Base-by-base conservation (phyloP, 2,888 invertebrate species). In the Sarcophaga caerulescens region DNA sequence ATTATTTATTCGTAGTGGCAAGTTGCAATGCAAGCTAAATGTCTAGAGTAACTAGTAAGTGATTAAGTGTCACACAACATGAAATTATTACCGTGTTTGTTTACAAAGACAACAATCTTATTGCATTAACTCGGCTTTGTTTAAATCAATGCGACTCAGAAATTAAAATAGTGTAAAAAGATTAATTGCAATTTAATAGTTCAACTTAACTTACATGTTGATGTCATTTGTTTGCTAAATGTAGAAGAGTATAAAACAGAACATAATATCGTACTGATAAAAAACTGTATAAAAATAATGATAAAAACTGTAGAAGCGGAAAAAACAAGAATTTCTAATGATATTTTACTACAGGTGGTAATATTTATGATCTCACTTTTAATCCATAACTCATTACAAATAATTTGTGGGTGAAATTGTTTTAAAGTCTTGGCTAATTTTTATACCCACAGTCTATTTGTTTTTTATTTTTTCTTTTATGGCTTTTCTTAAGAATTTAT, bases 181-280 rank as follows among this genome's bases (percentile, higher is more conserved):
- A 86, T 81, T 84, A 84, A 84, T 84, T 84, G 81, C 69, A 78
- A 66, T 84, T 86, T 81, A 86, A 84, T 78, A 52, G 80, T 47
- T 73, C 52, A 77, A 60, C 78, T 86, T 78, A 75, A 71, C 69
- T 84, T 78, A 66, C 60, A 81, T 81, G 78, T 85, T 76, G 68
- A 80, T 84, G 84, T 84, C 70, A 70, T 84, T 75, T 80, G 65
- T 70, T 75, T 44, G 63, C 59, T 79, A 47, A 84, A 84, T 70
- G 63, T 19, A 65, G 57, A 75, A 57, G 57, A 70, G 57, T 69
- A 70, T 44, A 19, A 69, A 75, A 70, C 47, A 19, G 11, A 69
- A 25, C 25, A 62, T 62, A 69, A 52, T 63, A 23, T 68, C 66
- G 4, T 60, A 74, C 23, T 23, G 45, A n/a, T n/a, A 45, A 60